Conservation (phyloP, 2,113 vertebrate species). For the Nansenia antarctica region DNA sequence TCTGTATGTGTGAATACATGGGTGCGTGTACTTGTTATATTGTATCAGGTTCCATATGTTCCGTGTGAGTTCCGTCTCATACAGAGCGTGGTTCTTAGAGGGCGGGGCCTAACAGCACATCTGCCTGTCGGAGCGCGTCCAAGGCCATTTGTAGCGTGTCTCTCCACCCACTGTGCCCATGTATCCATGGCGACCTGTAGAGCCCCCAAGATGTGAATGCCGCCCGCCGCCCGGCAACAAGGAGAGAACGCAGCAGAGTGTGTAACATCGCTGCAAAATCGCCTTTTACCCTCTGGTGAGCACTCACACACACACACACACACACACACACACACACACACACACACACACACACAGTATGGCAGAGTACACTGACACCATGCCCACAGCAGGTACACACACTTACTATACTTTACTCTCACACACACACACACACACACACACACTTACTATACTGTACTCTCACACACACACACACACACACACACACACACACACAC, state of each 20-base stretch:
- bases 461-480: too few species aligned
- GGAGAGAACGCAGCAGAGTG: slow-evolving; percentile 1
- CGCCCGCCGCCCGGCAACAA: slow-evolving; percentile 8
- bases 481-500: too few species aligned
- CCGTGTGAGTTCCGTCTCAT: too few species aligned
- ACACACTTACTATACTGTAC: not conserved
- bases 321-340: too few species aligned
- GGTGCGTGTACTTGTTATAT: too few species aligned
- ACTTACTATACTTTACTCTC: too few species aligned
- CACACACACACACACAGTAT: too few species aligned
- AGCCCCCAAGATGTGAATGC: slow-evolving; percentile 13
- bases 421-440: not conserved
- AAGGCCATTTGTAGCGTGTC: slow-evolving; percentile 20
- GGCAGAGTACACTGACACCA: slow-evolving; percentile 5
- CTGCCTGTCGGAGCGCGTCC: slow-evolving; percentile 21
- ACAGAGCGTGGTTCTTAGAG: not conserved
- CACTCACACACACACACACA: slow-evolving; percentile 14
- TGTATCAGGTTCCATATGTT: too few species aligned
- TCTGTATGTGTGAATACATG: not conserved
- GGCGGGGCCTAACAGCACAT: not conserved
- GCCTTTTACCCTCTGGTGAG: slow-evolving; percentile 5
- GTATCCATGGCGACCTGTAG: slow-evolving; percentile 34
- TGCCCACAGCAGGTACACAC: slow-evolving; percentile 12
- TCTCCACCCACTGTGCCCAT: slow-evolving; percentile 18
- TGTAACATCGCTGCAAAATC: slow-evolving; percentile 35